These are phyloP conservation scores for Meliscaeva auricollis DNA, from an alignment of 2,888 invertebrate species.

Conservation along the genomic window DNA sequence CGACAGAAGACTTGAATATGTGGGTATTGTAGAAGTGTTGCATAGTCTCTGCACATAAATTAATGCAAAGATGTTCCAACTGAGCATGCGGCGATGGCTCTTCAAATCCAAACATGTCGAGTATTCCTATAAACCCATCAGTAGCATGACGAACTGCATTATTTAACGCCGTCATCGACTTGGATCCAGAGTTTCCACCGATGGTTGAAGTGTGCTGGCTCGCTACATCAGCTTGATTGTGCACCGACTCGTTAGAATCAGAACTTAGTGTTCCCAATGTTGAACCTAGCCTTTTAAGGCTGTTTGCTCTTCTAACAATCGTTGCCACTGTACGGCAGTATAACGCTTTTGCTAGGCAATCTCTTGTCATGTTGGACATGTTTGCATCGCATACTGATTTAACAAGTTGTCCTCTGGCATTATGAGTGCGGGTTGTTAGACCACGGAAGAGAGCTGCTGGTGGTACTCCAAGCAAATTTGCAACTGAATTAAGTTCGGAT, in stretches of 20 bases:
- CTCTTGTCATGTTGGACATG: conserved; percentile 94
- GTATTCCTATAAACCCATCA: conserved; percentile 97
- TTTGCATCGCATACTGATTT: conserved; percentile 93
- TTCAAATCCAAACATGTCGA: conserved; percentile 99
- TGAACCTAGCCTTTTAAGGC: conserved; percentile 92
- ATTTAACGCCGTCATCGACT: conserved; percentile 95
- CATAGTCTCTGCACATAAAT: conserved; percentile 98
- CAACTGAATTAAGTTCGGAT: conserved; percentile 93
- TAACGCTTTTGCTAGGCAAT: conserved; percentile 95
- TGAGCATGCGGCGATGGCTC: conserved; percentile 93
- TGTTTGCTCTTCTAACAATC: conserved; percentile 96
- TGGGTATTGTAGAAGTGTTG: conserved; percentile 99
- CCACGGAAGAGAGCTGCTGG: conserved; percentile 87
- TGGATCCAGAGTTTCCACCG: conserved; percentile 92
- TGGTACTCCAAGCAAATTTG: conserved; percentile 89
- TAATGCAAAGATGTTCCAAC: conserved; percentile 96
- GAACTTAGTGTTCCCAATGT: conserved; percentile 94
- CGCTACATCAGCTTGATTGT: conserved; percentile 93
- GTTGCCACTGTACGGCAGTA: conserved; percentile 98
- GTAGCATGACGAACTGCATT: conserved; percentile 97
- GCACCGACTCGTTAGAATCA: conserved; percentile 96
- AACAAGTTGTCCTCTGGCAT: conserved; percentile 90
- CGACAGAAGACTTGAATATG: conserved; percentile 96
- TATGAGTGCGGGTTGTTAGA: conserved; percentile 92
- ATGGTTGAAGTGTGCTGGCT: conserved; percentile 94